Conservation (phyloP, 2,888 invertebrate genomes). For the Sesamia inferens region DNA sequence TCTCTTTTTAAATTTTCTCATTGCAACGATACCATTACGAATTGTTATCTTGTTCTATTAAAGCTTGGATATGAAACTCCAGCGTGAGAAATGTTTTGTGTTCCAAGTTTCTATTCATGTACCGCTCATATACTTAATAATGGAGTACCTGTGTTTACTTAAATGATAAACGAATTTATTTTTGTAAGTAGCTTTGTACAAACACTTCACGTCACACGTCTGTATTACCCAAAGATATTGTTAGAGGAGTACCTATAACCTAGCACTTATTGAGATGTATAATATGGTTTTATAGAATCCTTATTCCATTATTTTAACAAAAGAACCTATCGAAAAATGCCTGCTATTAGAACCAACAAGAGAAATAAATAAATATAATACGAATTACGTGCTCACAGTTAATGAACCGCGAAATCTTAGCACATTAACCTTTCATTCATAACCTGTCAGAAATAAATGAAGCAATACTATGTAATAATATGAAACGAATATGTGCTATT, state of each 20-base stretch:
- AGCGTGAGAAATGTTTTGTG: not conserved
- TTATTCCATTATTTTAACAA: not conserved
- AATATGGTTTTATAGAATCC: not conserved
- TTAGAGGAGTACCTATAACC: not conserved
- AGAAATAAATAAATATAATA: conserved; percentile 38
- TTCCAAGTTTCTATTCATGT: conserved; percentile 8
- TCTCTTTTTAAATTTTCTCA: conserved; percentile 46
- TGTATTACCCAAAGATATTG: not conserved
- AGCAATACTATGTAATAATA: conserved; percentile 51
- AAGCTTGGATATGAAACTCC: not conserved
- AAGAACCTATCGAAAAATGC: conserved; percentile 11
- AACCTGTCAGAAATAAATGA: conserved; percentile 48
- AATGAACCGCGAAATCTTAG: conserved; percentile 41
- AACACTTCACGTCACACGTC: not conserved
- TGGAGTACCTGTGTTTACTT: not conserved
- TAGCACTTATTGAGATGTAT: not conserved
- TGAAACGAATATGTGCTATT: conserved; percentile 42
- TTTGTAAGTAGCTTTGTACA: not conserved
- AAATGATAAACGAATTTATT: not conserved
- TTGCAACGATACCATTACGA: conserved; percentile 37
- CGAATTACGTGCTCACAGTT: conserved; percentile 42
- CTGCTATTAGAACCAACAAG: conserved; percentile 18
- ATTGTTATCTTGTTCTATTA: conserved; percentile 25
- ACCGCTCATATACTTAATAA: conserved; percentile 13
- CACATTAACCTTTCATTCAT: conserved; percentile 45